Percentiles rank a stretch among this genome's conserved stretches.
Evolutionary conservation across 2,797 vertebrate species (phyloP).

Genomic region (Sarcoramphus papa): DNA sequence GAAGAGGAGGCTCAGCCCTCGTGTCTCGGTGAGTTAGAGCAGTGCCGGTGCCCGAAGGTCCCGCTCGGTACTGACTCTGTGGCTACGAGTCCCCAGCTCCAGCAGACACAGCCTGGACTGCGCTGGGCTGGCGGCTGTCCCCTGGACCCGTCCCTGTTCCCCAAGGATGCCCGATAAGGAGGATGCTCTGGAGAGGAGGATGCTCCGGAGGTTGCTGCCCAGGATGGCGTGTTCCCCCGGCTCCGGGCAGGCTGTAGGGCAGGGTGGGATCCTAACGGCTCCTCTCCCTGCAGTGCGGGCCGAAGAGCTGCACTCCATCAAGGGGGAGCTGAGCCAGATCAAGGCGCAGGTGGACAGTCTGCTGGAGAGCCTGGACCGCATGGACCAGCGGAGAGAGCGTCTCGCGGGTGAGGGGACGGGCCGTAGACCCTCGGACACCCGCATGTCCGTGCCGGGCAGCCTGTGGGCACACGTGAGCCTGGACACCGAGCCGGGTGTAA

Average conservation of each 20-base stretch:
- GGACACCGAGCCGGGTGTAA: background rate
- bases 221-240: rapidly evolving
- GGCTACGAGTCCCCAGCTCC: background rate
- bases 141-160: background rate
- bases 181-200: background rate
- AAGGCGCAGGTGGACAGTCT: conserved; percentile 70
- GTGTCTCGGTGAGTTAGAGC: rapidly evolving
- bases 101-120: background rate
- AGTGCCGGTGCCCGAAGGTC: rapidly evolving
- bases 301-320: conserved; percentile 57
- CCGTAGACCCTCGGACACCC: rapidly evolving
- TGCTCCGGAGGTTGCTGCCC: background rate
- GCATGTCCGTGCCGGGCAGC: rapidly evolving
- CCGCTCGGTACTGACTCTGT: background rate
- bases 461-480: rapidly evolving
- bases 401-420: background rate
- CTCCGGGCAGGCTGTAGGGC: background rate
- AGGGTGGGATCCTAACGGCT: background rate
- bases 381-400: conserved; percentile 35
- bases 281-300: conserved; percentile 9
- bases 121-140: background rate
- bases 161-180: background rate
- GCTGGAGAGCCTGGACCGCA: conserved; percentile 61
- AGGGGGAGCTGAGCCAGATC: conserved; percentile 65
- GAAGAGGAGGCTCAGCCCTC: background rate